phyloP scores from a whole-genome alignment of 2,888 invertebrate genomes.

The Rapana venosa region DNA sequence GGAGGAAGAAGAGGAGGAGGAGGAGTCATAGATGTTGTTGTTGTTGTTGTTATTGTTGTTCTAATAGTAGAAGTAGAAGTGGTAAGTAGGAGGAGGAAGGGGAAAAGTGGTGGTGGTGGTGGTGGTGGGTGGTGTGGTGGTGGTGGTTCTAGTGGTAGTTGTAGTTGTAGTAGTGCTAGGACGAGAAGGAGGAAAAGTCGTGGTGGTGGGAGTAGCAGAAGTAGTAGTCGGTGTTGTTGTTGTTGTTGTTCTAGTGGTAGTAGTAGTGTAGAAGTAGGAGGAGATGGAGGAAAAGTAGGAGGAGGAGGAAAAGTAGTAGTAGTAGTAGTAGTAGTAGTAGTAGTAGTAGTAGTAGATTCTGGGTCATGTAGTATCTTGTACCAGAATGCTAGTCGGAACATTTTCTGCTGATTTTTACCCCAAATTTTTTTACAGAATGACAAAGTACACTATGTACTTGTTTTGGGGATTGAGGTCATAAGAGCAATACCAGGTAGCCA shows the following conservation, averaged over 20 bases:
- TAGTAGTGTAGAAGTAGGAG: neutral
- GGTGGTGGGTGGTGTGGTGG: too few species aligned
- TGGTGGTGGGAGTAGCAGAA: slow-evolving; percentile 4
- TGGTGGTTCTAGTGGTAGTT: neutral
- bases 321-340: neutral
- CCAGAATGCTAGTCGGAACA: too few species aligned
- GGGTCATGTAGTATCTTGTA: too few species aligned
- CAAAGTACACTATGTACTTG: too few species aligned
- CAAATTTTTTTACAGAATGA: too few species aligned
- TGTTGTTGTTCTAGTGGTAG: slow-evolving; percentile 10
- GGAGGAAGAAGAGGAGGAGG: neutral
- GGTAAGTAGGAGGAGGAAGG: neutral
- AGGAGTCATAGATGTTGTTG: neutral
- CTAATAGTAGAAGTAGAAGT: neutral
- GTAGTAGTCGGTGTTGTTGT: neutral
- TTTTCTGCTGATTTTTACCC: too few species aligned
- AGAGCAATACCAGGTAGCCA: too few species aligned
- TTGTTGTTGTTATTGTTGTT: neutral
- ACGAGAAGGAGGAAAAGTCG: too few species aligned
- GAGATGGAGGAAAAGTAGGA: neutral
- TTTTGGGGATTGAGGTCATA: too few species aligned
- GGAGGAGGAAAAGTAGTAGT: neutral
- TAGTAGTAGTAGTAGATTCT: neutral
- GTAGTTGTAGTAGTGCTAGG: slow-evolving; percentile 3
- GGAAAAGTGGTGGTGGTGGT: too few species aligned